Evolutionary conservation across 1,140 invertebrate genomes (phyloP), one percentile per base, ranked within the genome.

Genomic region (Lordiphosa stackelbergi): DNA sequence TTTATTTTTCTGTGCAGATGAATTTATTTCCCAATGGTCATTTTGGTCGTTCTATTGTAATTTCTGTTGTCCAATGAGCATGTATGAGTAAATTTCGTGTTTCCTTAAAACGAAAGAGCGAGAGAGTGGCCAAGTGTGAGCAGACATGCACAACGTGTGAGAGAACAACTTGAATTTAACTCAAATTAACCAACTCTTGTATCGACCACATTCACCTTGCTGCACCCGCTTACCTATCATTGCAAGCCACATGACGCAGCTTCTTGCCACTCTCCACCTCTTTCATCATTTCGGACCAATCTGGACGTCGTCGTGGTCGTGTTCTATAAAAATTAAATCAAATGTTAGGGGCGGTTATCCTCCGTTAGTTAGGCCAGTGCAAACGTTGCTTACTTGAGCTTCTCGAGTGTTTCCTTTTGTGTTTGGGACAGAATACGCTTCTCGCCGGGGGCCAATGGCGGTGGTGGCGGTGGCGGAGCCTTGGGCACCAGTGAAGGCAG

Each of bases 211-310:
- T 46, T 22, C 5, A 35, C 11, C 38, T 68, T 53, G 37, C 22
- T 7, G 12, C 12, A 12, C 7, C 6, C 19, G 59, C 65, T 66
- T 85, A 92, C 88, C 95, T 92, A 85, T 96, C 95, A 85, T 96
- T 96, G 85, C 94, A 95, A 66, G 93, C 90, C 13, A 96, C 94
- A 75, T 96, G 93, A 72, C 92, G 93, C 40, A 96, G 87, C 85
- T 92, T 94, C 71, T 85, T 93, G 42, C 94, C 93, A 60, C 91
- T 90, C 83, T 96, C 95, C 5, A 96, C 93, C 87, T 96, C 95
- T 86, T 95, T 95, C 93, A 96, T 95, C 92, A 96, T 94, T 57
- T 93, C 91, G 10, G 92, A 93, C 95, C 95, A 96, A 74, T 96
- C 95, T 0, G 95, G 95, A 58, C 95, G 90, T 83, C 90, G 92